phyloP scores from a whole-genome alignment of 2,888 invertebrate species.

The Disparrhopalites patrizii region DNA sequence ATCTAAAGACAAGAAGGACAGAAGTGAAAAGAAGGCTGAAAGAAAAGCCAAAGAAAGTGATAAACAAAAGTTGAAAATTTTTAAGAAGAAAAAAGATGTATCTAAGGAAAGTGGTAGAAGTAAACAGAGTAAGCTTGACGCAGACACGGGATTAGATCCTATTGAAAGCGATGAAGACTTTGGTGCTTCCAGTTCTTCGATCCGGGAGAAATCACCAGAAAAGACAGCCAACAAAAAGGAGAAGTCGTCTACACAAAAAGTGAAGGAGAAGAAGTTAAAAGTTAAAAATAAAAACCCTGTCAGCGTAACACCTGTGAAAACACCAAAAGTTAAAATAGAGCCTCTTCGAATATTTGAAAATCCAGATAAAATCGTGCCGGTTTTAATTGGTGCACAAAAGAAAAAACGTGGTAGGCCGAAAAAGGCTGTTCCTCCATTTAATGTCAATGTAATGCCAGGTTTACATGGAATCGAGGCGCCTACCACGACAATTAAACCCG shows the following conservation, averaged over 20 bases:
- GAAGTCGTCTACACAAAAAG: constrained; percentile 1
- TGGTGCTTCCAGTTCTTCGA: constrained; percentile 3
- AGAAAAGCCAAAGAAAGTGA: constrained; percentile 52
- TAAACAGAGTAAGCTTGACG: constrained; percentile 23
- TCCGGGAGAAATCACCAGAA: background rate
- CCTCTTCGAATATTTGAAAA: constrained; percentile 9
- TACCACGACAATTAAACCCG: constrained; percentile 5
- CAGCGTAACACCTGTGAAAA: constrained; percentile 2
- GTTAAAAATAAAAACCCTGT: background rate
- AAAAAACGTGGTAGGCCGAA: constrained; percentile 45
- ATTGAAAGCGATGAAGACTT: constrained; percentile 45
- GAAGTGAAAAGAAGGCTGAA: constrained; percentile 53
- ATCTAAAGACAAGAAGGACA: constrained; percentile 57
- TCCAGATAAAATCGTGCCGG: constrained; percentile 22
- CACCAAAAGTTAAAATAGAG: background rate
- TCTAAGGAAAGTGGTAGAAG: constrained; percentile 17
- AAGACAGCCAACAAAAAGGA: constrained; percentile 21
- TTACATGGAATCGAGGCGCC: background rate
- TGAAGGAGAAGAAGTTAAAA: constrained; percentile 16
- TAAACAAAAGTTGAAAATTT: constrained; percentile 78
- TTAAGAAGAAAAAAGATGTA: constrained; percentile 58
- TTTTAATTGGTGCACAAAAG: constrained; percentile 24
- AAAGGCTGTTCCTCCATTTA: constrained; percentile 27
- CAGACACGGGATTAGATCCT: constrained; percentile 26
- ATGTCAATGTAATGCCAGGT: background rate